Evolutionary conservation across 2,888 invertebrate genomes (phyloP).

Genomic region (Oscheius sp.): DNA sequence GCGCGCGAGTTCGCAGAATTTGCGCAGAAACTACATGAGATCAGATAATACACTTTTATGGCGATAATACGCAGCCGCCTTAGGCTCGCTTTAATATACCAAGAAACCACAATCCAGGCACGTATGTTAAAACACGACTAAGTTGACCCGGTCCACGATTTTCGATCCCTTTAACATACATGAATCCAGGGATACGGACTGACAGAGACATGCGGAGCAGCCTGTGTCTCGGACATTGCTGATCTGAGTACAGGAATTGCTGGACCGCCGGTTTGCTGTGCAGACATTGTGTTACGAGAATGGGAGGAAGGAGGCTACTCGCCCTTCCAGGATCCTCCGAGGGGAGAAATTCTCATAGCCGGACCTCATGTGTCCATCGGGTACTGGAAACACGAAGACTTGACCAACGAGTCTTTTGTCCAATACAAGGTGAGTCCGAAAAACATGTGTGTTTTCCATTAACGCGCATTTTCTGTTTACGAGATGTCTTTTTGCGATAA

Average conservation of each 20-base stretch:
- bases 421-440: slow-evolving; percentile 74
- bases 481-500: too few relatives aligned
- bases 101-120: too few relatives aligned
- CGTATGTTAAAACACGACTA: too few relatives aligned
- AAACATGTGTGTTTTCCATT: too few relatives aligned
- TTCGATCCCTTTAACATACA: too few relatives aligned
- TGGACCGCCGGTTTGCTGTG: slow-evolving; percentile 86
- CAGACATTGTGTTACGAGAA: slow-evolving; percentile 86
- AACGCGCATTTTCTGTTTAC: too few relatives aligned
- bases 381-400: slow-evolving; percentile 89
- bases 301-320: slow-evolving; percentile 95
- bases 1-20: too few relatives aligned
- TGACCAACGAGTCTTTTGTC: slow-evolving; percentile 83
- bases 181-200: slow-evolving; percentile 85
- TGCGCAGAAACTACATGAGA: too few relatives aligned
- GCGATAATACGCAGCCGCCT: too few relatives aligned
- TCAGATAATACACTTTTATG: too few relatives aligned
- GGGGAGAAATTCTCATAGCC: slow-evolving; percentile 87
- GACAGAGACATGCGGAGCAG: slow-evolving; percentile 95
- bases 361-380: slow-evolving; percentile 91
- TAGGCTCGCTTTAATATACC: too few relatives aligned
- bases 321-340: slow-evolving; percentile 87
- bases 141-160: too few relatives aligned
- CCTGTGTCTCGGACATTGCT: slow-evolving; percentile 76
- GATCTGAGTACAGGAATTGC: slow-evolving; percentile 85